A percentile compares a stretch with the other conserved stretches of the same genome.
Conservation (phyloP, 1,140 invertebrate species). For the Drosophila funebris region DNA sequence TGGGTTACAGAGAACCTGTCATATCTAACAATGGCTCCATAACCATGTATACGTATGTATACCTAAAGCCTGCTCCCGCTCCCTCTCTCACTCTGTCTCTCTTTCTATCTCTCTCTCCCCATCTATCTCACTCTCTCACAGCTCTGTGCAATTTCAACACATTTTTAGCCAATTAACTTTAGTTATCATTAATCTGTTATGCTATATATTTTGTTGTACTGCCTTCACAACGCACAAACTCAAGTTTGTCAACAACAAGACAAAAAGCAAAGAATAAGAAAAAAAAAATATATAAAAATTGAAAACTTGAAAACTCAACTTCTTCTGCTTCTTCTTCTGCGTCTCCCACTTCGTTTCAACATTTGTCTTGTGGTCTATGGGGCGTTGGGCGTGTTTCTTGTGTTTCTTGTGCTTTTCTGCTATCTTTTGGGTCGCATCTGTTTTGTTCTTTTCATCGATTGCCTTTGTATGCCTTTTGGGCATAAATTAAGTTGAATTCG, state of each 20-base stretch:
- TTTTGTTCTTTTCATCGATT: slow-evolving; percentile 29
- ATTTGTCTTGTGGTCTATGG: slow-evolving; percentile 13
- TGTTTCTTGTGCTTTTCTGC: not conserved
- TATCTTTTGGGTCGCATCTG: slow-evolving; percentile 22
- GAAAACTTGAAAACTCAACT: slow-evolving; percentile 13
- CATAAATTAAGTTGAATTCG: slow-evolving; percentile 36
- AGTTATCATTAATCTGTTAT: slow-evolving; percentile 48
- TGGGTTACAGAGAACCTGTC: slow-evolving; percentile 40
- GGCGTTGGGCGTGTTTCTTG: slow-evolving; percentile 11
- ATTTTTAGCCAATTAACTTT: slow-evolving; percentile 53
- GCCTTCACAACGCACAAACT: not conserved
- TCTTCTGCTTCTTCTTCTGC: not conserved
- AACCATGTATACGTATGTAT: slow-evolving; percentile 4
- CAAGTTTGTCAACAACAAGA: slow-evolving; percentile 17
- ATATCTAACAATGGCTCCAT: slow-evolving; percentile 19
- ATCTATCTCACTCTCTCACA: not conserved
- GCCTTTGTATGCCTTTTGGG: slow-evolving; percentile 13
- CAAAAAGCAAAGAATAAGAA: not conserved
- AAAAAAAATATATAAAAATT: not conserved
- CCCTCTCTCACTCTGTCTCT: not conserved
- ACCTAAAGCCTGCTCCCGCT: slow-evolving; percentile 2
- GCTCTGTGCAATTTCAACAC: slow-evolving; percentile 16
- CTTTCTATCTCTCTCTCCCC: not conserved
- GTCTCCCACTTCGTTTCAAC: not conserved
- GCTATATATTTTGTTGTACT: slow-evolving; percentile 13